Percentiles rank a stretch among this genome's conserved stretches.
phyloP scores from a whole-genome alignment of 2,797 vertebrate genomes.

The Acestrorhynchus altus region DNA sequence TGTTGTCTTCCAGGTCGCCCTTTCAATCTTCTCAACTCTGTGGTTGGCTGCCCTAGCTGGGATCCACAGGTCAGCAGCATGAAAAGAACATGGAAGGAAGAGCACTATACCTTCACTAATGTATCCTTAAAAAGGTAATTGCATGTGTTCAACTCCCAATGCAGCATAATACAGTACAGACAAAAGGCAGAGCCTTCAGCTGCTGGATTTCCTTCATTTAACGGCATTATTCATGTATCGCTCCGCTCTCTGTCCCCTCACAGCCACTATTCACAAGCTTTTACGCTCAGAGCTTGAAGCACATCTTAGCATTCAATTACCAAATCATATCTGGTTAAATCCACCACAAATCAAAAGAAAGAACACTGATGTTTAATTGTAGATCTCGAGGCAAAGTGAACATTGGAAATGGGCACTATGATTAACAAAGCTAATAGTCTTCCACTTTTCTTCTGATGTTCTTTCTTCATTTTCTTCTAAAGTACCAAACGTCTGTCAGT shows the following conservation, averaged over 20 bases:
- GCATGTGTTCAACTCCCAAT: conserved; percentile 31
- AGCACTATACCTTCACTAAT: conserved; percentile 43
- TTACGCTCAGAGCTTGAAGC: conserved; percentile 46
- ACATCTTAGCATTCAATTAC: conserved; percentile 51
- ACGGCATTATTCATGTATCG: conserved; percentile 58
- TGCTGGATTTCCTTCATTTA: conserved; percentile 48
- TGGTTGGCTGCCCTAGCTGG: background rate
- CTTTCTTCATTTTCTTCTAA: background rate
- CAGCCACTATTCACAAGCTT: conserved; percentile 41
- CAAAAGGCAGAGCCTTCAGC: conserved; percentile 44
- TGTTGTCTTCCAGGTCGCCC: background rate
- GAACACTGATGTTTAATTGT: conserved; percentile 34
- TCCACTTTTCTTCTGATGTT: background rate
- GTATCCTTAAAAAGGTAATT: conserved; percentile 41
- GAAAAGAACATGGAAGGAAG: background rate
- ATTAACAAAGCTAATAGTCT: background rate
- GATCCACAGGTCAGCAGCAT: background rate
- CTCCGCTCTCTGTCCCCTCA: conserved; percentile 41
- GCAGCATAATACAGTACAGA: conserved; percentile 3
- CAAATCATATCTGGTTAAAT: conserved; percentile 40
- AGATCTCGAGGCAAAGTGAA: conserved; percentile 4
- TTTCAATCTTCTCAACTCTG: background rate
- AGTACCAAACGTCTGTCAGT: background rate
- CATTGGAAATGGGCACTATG: conserved; percentile 3
- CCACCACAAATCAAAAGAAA: conserved; percentile 37